A percentile compares a stretch with the other conserved stretches of the same genome.
Evolutionary conservation across 2,797 vertebrate species (phyloP).

Genomic region (Philypnodon macrostomus): DNA sequence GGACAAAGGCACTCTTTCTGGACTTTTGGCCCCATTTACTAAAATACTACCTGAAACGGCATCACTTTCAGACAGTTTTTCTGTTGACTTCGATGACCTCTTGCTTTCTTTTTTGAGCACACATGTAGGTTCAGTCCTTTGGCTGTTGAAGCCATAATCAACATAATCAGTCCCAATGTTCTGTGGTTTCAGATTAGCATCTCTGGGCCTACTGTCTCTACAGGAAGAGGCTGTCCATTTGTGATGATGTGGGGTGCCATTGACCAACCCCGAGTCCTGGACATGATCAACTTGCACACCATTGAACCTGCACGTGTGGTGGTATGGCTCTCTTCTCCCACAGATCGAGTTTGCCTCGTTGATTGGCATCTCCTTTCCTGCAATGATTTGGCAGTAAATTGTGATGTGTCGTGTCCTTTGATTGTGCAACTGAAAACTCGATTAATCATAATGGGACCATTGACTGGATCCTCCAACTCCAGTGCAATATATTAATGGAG

Average conservation of each 20-base stretch:
- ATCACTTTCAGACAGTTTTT: background rate
- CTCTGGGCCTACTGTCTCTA: conserved; percentile 1
- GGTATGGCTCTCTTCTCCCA: conserved; percentile 3
- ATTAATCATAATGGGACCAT: too few species aligned
- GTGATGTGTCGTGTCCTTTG: too few species aligned
- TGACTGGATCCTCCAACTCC: too few species aligned
- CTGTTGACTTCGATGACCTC: conserved; percentile 4
- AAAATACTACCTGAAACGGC: background rate
- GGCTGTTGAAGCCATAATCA: conserved; percentile 15
- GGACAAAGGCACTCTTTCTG: background rate
- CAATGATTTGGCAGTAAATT: background rate
- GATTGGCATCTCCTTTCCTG: conserved; percentile 47
- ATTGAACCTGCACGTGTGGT: conserved; percentile 23
- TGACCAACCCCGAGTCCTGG: conserved; percentile 17
- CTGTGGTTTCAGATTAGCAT: background rate
- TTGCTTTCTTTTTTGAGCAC: background rate
- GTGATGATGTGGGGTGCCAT: conserved; percentile 6
- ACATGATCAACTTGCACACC: conserved; percentile 1
- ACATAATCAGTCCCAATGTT: conserved; percentile 26
- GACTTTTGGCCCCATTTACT: conserved; percentile 5
- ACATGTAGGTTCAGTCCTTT: background rate
- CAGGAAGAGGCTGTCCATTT: conserved; percentile 1
- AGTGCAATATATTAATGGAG: too few species aligned
- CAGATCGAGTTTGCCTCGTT: conserved; percentile 3
- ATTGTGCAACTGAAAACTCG: too few species aligned